Evolutionary conservation across 2,113 vertebrate genomes (phyloP), one percentile per base, ranked within the genome.

Genomic region (Canis aureus): DNA sequence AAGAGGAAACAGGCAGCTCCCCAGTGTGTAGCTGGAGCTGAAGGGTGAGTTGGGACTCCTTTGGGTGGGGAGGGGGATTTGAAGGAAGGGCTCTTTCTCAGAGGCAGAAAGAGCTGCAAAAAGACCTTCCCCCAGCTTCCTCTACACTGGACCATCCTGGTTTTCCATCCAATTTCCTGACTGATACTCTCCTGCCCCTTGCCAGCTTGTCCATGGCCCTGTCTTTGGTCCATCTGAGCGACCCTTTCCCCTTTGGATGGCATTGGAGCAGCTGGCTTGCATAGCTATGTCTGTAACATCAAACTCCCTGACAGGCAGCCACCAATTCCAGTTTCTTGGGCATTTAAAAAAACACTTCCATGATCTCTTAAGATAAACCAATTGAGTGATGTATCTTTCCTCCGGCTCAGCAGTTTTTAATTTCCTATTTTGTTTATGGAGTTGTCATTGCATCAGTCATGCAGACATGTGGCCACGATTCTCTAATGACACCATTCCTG

Each of bases 381-480:
- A 8, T 43, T 67, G 15, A 25, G 51, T 9, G 8, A 66, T 71
- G 2, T 20, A 25, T 17, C 10, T 94, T 95, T 32, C 27, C 20
- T 93, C 13, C 11, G 0, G 64, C 11, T 89, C 78, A 69, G 66
- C 12, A 73, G 78, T 22, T 80, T 81, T 57, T 90, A 80, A 64
- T 57, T 82, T 86, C 66, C 51, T 78, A 5, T 49, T 49, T 69
- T 83, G 17, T 76, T 80, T 25, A 51, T 4, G 29, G 64, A 64
- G 4, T 55, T 49, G 16, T 35, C 23, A 6, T 5, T 3, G 13
- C 23, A 25, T 69, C 11, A 5, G 38, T 43, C 69, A 80, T 0
- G 1, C 11, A 60, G n/a, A 55, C 1, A 51, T 0, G 25, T 0
- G 2, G 13, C 20, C 35, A 32, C 0, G 0, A 7, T 60, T 5